phyloP scores from a whole-genome alignment of 2,888 invertebrate genomes.

The Subacronicta megacephala region DNA sequence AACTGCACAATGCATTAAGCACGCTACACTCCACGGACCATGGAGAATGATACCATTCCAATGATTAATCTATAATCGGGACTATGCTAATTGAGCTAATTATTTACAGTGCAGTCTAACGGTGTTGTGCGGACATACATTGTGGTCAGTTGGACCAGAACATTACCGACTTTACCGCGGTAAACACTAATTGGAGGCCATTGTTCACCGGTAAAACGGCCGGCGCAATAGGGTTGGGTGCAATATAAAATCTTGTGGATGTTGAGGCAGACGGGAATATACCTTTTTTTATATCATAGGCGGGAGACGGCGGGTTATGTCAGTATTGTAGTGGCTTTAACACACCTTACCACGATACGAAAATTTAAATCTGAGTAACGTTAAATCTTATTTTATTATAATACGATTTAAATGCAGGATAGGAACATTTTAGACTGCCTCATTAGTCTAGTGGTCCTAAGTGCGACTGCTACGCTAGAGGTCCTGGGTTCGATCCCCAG shows the following conservation, averaged over 20 bases:
- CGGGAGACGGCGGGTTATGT: no score
- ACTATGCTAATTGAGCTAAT: conserved; percentile 55
- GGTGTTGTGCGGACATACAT: conserved; percentile 39
- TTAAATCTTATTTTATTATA: no score
- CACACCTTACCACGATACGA: no score
- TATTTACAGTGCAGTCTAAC: conserved; percentile 47
- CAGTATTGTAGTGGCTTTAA: no score
- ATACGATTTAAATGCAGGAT: no score
- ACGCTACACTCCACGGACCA: conserved; percentile 27
- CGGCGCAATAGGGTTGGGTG: conserved; percentile 26
- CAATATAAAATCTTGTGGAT: conserved; percentile 14
- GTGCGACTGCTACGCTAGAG: no score
- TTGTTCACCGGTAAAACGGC: conserved; percentile 39
- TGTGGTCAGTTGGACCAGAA: conserved; percentile 43
- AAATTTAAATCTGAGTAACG: no score
- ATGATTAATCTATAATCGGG: conserved; percentile 51
- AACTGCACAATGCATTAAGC: conserved; percentile 11
- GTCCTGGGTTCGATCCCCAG: no score
- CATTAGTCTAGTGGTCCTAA: no score
- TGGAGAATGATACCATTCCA: conserved; percentile 52
- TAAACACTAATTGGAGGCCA: conserved; percentile 49
- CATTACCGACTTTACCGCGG: conserved; percentile 32
- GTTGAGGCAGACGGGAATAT: no score
- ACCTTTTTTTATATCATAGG: no score
- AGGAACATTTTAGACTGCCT: no score